These are phyloP conservation scores for Nemoura dubitans DNA, from an alignment of 2,888 invertebrate species.

Conservation along the genomic window DNA sequence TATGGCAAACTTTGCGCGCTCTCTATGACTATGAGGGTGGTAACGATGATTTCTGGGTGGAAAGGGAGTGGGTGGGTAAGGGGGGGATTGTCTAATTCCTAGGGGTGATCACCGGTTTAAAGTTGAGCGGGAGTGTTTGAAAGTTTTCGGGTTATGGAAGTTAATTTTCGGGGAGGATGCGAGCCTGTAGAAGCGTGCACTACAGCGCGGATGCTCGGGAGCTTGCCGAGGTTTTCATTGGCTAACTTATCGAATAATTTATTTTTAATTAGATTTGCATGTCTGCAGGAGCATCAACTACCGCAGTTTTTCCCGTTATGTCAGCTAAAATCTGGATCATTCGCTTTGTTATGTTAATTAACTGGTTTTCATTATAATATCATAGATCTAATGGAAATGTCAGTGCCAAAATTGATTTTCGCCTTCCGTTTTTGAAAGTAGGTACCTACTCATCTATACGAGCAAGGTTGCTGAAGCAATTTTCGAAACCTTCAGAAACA, in stretches of 20 bases:
- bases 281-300: neutral
- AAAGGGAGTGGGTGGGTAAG: too few species aligned
- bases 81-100: too few species aligned
- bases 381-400: neutral
- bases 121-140: neutral
- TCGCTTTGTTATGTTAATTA: neutral
- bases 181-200: too few species aligned
- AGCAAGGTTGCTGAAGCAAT: too few species aligned
- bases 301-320: neutral
- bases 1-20: too few species aligned
- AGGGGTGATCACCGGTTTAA: neutral
- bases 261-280: neutral
- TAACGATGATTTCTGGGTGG: neutral
- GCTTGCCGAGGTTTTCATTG: neutral
- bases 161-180: neutral
- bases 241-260: neutral
- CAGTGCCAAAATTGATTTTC: too few species aligned
- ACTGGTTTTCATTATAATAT: neutral
- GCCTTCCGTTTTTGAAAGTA: too few species aligned
- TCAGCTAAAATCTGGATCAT: neutral
- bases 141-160: neutral
- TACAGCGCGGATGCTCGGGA: neutral
- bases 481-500: too few species aligned
- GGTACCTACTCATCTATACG: too few species aligned
- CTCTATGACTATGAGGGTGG: neutral